Conservation (phyloP, 1,140 invertebrate species). For the Physella acuta region DNA sequence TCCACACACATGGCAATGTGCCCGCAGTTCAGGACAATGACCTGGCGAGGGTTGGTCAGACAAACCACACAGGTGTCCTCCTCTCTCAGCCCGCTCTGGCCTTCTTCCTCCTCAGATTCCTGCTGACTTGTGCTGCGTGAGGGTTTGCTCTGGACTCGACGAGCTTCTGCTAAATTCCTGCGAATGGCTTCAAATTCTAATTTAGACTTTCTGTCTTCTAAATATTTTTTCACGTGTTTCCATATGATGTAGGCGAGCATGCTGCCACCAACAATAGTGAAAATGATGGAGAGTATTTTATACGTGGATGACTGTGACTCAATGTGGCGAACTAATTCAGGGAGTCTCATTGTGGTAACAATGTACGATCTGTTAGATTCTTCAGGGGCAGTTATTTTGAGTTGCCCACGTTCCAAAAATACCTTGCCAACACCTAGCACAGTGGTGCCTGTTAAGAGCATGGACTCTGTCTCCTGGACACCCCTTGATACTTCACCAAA, state of each 20-base stretch:
- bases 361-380: conserved; percentile 43
- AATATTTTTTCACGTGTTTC: conserved; percentile 33
- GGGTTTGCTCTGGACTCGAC: too few species aligned
- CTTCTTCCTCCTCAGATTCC: not conserved
- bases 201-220: conserved; percentile 27
- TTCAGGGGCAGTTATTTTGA: conserved; percentile 48
- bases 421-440: conserved; percentile 57
- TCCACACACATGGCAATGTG: conserved; percentile 59
- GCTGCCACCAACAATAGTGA: conserved; percentile 37
- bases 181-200: conserved; percentile 32
- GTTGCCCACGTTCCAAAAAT: conserved; percentile 39
- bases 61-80: conserved; percentile 58
- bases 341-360: conserved; percentile 48
- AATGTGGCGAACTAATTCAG: conserved; percentile 47
- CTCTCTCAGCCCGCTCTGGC: too few species aligned
- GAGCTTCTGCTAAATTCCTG: not conserved
- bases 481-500: conserved; percentile 55
- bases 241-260: conserved; percentile 40
- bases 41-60: conserved; percentile 52
- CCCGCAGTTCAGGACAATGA: conserved; percentile 58
- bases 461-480: conserved; percentile 55
- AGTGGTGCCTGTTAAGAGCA: conserved; percentile 51
- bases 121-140: too few species aligned
- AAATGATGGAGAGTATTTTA: conserved; percentile 44
- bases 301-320: conserved; percentile 36